Evolutionary conservation across 2,797 vertebrate species (phyloP), one percentile per base, ranked within the genome.

Genomic region (Clarias pachynema): DNA sequence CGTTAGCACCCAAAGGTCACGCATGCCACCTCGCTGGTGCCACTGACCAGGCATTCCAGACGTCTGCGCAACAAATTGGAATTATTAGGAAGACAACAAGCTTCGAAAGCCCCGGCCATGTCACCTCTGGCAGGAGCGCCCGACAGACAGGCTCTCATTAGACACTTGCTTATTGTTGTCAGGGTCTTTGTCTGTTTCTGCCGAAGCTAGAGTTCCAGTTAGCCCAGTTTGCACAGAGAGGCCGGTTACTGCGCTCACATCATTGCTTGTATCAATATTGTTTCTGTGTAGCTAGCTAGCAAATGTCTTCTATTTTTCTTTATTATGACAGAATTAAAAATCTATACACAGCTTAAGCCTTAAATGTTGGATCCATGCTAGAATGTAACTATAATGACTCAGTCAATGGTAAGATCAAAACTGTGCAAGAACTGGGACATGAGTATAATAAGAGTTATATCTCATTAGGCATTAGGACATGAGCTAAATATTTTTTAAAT

Each of bases 1-100:
- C 86, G 86, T 89, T 91, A 89, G 83, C 90, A 88, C 88, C 85
- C 87, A 91, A 88, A 89, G 89, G 89, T 90, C 89, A 88, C 15
- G 31, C 49, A 26, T 84, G 69, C 75, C 84, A 87, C 79, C 86
- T 84, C 56, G 2, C 63, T 53, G 89, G 87, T 85, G 86, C 86
- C 85, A 77, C 87, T 56, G 77, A 83, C 65, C 24, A 65, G 82
- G 84, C 49, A 59, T 86, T 88, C 87, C 56, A 77, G 82, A 89
- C 79, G 74, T 82, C 85, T 85, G 31, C 65, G 40, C 59, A 72
- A 69, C 84, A 89, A 86, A 87, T 86, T 70, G 84, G 87, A 88
- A 79, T 74, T 81, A 82, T 84, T 90, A 16, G 63, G 80, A 68
- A 87, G 80, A 89, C 85, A 86, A 82, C 85, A 81, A 88, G 75